Base-by-base conservation (phyloP, 2,888 invertebrate species). In the Tuberolachnus salignus region DNA sequence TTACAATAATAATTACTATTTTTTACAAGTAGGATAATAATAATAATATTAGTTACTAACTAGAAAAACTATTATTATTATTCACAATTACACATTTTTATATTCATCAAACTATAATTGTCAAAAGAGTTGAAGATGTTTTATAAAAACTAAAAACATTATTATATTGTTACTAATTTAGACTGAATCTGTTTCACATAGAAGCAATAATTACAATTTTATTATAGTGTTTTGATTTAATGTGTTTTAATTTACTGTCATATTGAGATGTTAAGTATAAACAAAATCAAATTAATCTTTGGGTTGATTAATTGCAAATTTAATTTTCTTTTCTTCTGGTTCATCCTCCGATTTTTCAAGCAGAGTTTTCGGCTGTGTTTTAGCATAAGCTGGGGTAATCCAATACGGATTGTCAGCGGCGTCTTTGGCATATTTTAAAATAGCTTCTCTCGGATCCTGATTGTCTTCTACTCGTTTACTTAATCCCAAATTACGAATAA, bases 331-430 rank as follows among this genome's bases (percentile, higher is more conserved):
- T 61, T 69, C 69, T 78, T 67, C 16, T 1, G 78, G 78, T 61
- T 78, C 78, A 13, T 49, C 69, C 51, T 69, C 78, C 13, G 78
- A 69, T 44, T 61, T 19, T 57, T 73, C 44, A 83, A 95, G 94
- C 81, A 96, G 92, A 0, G 92, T 89, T 82, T 90, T 90, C 0
- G 97, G 97, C 83, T 97, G 97, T 0, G 94, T 96, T 84, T 91
- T 92, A 69, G 91, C 90, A 84, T 96, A 96, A 0, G 96, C 96
- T 0, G 95, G 96, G 0, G 95, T 91, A 53, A 96, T 94, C 97
- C 97, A 98, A 85, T 95, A 97, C 0, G 98, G 98, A 88, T 98
- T 95, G 84, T 97, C 95, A 69, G 90, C 97, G 0, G 97, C 98
- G 2, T 95, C 96, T 84, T 97, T 95, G 0, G 98, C 98, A 85